phyloP scores from a whole-genome alignment of 2,797 vertebrate species.

The Botia almorhae region DNA sequence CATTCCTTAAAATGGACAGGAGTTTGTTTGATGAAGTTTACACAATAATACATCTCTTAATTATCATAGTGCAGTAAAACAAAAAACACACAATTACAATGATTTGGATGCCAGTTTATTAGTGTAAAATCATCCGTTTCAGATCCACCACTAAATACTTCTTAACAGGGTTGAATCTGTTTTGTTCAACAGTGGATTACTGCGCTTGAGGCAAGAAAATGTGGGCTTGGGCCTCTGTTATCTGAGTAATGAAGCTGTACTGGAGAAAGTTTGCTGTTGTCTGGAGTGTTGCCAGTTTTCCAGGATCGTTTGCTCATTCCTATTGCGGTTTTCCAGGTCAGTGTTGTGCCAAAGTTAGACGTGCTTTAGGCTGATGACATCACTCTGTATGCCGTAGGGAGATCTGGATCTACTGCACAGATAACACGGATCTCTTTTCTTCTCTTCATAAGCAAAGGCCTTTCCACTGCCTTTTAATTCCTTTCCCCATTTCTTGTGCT shows the following conservation, averaged over 20 bases:
- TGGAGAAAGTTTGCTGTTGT: neutral
- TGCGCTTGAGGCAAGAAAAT: neutral
- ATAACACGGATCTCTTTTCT: conserved; percentile 4
- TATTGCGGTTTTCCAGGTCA: conserved; percentile 18
- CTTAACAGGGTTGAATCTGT: neutral
- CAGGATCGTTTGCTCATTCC: conserved; percentile 20
- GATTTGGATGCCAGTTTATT: too few relatives aligned
- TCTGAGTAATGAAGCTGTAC: conserved; percentile 21
- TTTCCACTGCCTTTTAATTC: neutral
- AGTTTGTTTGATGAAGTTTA: too few relatives aligned
- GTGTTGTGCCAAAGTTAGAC: conserved; percentile 18
- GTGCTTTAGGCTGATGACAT: conserved; percentile 26
- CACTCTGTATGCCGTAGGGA: conserved; percentile 3
- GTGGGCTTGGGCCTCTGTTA: neutral
- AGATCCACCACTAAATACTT: too few relatives aligned
- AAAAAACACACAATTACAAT: too few relatives aligned
- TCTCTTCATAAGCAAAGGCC: neutral
- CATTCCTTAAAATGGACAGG: too few relatives aligned
- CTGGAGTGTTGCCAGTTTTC: conserved; percentile 20
- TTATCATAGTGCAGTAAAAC: too few relatives aligned
- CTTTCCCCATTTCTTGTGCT: neutral
- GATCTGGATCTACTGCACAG: conserved; percentile 17
- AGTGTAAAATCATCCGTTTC: too few relatives aligned
- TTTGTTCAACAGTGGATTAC: neutral
- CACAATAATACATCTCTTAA: too few relatives aligned